Percentiles rank a stretch among this genome's conserved stretches.
phyloP scores from a whole-genome alignment of 1,140 invertebrate genomes.

The Trachymyrmex cornetzi region DNA sequence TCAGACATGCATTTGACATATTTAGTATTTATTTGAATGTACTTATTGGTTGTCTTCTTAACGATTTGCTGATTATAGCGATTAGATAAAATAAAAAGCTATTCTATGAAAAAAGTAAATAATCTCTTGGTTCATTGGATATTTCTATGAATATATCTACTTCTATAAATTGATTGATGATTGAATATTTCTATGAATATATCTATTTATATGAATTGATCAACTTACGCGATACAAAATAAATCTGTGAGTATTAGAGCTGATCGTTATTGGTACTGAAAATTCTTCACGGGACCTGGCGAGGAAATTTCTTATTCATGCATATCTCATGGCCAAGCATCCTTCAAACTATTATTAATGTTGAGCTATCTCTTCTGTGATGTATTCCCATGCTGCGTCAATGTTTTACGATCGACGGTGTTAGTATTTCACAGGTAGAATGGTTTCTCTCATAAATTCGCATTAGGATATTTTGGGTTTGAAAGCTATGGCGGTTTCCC shows the following conservation, averaged over 20 bases:
- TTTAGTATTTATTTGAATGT: no score
- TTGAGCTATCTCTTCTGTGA: slow-evolving; percentile 9
- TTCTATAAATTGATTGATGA: no score
- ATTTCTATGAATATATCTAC: no score
- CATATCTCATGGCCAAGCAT: slow-evolving; percentile 1
- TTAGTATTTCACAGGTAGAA: slow-evolving; percentile 27
- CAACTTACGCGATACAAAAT: not conserved
- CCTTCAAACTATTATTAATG: slow-evolving; percentile 5
- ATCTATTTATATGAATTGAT: not conserved
- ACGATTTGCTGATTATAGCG: no score
- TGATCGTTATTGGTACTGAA: not conserved
- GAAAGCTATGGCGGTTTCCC: not conserved
- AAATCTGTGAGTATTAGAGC: not conserved
- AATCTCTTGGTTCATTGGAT: no score
- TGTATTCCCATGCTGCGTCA: not conserved
- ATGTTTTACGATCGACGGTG: slow-evolving; percentile 46
- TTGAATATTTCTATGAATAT: no score
- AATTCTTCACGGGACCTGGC: not conserved
- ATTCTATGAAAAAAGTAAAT: no score
- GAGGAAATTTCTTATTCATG: slow-evolving; percentile 30
- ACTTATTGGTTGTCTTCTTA: no score
- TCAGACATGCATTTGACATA: no score
- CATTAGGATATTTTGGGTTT: slow-evolving; percentile 41
- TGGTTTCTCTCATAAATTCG: slow-evolving; percentile 55
- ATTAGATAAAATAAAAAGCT: no score